Evolutionary conservation across 2,888 invertebrate genomes (phyloP), one percentile per base, ranked within the genome.

Genomic region (Limnephilus rhombicus): DNA sequence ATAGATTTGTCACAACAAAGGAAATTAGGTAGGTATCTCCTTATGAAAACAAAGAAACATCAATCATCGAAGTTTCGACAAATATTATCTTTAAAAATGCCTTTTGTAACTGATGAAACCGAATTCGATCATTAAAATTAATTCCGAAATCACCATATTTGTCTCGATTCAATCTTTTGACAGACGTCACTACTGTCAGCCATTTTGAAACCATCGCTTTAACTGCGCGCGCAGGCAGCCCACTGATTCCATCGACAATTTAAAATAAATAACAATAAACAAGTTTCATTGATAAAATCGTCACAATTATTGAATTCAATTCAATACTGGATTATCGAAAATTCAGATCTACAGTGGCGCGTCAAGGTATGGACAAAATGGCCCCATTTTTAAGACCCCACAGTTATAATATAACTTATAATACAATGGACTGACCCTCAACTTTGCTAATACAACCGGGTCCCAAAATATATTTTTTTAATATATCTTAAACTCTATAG

Each of bases 241-340:
- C 31, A 37, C 34, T 83, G 83, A 83, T 83, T 31, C 37, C 83
- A 83, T 83, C 83, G 83, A 31, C 34, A 31, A 83, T 31, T 31
- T 37, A 37, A 31, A 83, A 83, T 83, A 83, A 82, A 31, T 53
- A 53, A 53, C 53, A 53, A 53, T 53, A 68, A 68, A 68, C 53
- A 68, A 68, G 37, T 31, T 83, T 83, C 83, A 83, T 34, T 37
- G 83, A 83, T 83, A 83, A 83, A 83, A 83, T 83, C 83, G 37
- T 83, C 83, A 83, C 83, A 83, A 83, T 83, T 83, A 83, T 83
- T 83, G 83, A 83, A 83, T 83, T 83, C 83, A 15, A 13, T 37
- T 83, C 83, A 68, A 68, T 68, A 68, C 53, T 68, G 5, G 53
- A 18, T 68, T 18, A 68, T 68, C 53, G 53, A 68, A 68, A 68